Evolutionary conservation across 2,888 invertebrate genomes (phyloP), one percentile per base, ranked within the genome.

Genomic region (Drosophila fulvimacula): DNA sequence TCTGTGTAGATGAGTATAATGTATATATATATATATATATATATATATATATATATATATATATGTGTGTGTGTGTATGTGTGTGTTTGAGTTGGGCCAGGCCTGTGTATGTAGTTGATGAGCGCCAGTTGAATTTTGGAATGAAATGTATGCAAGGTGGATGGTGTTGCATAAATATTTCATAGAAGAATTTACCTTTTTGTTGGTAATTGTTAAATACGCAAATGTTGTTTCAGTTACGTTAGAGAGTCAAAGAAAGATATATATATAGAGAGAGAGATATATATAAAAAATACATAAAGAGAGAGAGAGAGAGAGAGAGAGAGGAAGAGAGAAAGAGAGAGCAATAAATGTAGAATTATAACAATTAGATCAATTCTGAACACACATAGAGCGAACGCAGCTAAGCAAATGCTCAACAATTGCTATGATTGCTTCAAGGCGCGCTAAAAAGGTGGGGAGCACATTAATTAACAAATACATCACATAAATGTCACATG

Each of bases 101-200:
- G 11, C 42, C 15, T 7, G 42, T 21, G 21, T 21, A 42, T 42
- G 42, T 36, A 56, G 48, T 61, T 42, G 48, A 69, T 79, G 69
- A 52, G n/a, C 38, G 58, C 51, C 61, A 49, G 49, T 67, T 63
- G 51, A 52, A 49, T 21, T n/a, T 49, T 38, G 56, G 36, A 56
- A 53, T 24, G 36, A 71, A 69, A 57, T 69, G 55, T 62, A 61
- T 56, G 72, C 72, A 75, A 30, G 30, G 49, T 56, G 61, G 36
- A 56, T 44, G 42, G 48, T 51, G 58, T 57, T 46, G 60, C 58
- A 72, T 69, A 49, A 60, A 63, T 72, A 70, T 63, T 48, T 64
- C 21, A 61, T 76, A 48, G 60, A 69, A 69, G 69, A 79, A 82
- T 82, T 85, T 85, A 85, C 85, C 85, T 85, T 85, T 70, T 79